Evolutionary conservation across 2,888 invertebrate genomes (phyloP), one percentile per base, ranked within the genome.

Genomic region (Platyscelio sp.): DNA sequence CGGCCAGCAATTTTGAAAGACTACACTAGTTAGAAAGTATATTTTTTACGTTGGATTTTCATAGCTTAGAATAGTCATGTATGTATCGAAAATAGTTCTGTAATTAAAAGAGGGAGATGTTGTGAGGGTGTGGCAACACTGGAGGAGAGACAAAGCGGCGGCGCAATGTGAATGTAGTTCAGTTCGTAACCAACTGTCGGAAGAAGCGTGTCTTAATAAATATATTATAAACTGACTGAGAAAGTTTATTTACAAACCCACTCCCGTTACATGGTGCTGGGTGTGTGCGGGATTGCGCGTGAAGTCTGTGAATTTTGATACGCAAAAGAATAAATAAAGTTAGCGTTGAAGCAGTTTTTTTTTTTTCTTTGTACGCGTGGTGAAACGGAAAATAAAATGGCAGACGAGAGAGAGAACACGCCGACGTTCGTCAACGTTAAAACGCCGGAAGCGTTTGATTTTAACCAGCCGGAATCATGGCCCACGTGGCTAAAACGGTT

Each of bases 401-500:
- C 26, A 13, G 54, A 56, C 7, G n/a, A 13, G 4, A 15, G 5
- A 18, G 46, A 46, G 15, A 18, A 46, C 15, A 46, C 46, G 46
- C 46, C 46, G 15, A n/a, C 15, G 46, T 18, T 46, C 18, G 46
- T 46, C 1, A 67, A 26, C 22, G 51, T 49, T 3, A 49, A 49
- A 11, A 22, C 40, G 11, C 29, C 51, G 7, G 22, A 40, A 1
- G 27, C 51, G 3, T 88, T 89, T 15, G 58, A 89, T 90, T 67
- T 49, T 24, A 22, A 15, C 43, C 0, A 54, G n/a, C 38, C 85
- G 76, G 56, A 46, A 65, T 2, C 29, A 26, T 87, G 85, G 83
- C 18, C 20, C 1, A 27, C 26, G 3, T 87, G 84, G 85, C 27
- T 56, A 3, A 86, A 83, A 51, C 18, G 87, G 13, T 88, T 87